A percentile compares a stretch with the other conserved stretches of the same genome.
Evolutionary conservation across 2,797 vertebrate species (phyloP).

Genomic region (Vipera ursinii): DNA sequence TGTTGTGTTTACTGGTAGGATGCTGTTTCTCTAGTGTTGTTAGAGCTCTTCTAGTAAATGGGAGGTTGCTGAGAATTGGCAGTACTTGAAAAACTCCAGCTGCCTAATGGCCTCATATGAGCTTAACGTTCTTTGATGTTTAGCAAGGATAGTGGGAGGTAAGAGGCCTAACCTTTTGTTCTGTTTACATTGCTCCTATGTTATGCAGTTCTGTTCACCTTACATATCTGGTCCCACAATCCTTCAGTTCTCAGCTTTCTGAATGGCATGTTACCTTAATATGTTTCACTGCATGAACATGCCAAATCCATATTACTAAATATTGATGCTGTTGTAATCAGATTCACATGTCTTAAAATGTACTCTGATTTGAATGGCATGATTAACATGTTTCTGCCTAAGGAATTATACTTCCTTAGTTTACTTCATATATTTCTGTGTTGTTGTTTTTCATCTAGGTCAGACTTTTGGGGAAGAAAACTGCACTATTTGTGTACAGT

Average conservation of each 20-base stretch:
- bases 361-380: neutral
- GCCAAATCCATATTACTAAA: conserved; percentile 28
- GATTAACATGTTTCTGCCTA: neutral
- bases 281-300: conserved; percentile 15
- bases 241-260: conserved; percentile 38
- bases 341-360: neutral
- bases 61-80: neutral
- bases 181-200: conserved; percentile 56
- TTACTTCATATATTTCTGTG: neutral
- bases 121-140: conserved; percentile 49
- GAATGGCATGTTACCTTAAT: conserved; percentile 24
- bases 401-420: neutral
- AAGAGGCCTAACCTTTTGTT: conserved; percentile 66
- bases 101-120: conserved; percentile 46
- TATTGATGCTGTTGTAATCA: conserved; percentile 10
- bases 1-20: conserved; percentile 46
- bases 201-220: conserved; percentile 34
- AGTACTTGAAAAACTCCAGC: conserved; percentile 47
- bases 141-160: conserved; percentile 41
- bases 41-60: conserved; percentile 23
- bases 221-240: conserved; percentile 52
- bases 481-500: neutral
- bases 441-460: neutral
- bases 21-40: conserved; percentile 45
- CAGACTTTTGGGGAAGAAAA: neutral